Base-by-base conservation (phyloP, 2,113 vertebrate genomes). In the Macrotus californicus region DNA sequence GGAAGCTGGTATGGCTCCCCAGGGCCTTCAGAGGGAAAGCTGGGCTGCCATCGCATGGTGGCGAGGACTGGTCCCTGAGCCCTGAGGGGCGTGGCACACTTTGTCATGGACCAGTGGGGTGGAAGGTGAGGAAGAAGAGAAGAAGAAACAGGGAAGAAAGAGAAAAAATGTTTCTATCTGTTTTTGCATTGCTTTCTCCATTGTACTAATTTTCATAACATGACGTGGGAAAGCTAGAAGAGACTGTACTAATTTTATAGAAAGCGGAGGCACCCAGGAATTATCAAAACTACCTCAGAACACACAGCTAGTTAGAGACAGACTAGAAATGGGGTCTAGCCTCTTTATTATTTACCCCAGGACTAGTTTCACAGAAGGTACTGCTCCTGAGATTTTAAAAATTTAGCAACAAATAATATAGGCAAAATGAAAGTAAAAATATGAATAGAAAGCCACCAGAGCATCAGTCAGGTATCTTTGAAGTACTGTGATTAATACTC, bases 61-160 rank as follows among this genome's bases (percentile, higher is more conserved):
- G 12, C 0, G 24, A 70, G 1, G 34, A 5, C 16, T 2, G 26
- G 9, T 1, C 14, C 13, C 41, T 36, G 2, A 5, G 7, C 5
- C 7, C 36, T 14, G 36, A n/a, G 29, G 10, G 16, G 7, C 2
- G 4, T 9, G 69, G 34, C 8, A 1, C 21, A 8, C 2, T 6
- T 59, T 66, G 59, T 43, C 86, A 18, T 4, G 7, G 69, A 29
- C 36, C 64, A 54, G 1, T 14, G 61, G 22, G 21, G 10, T 31
- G 0, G 22, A 80, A 0, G 4, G 29, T 77, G 19, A 80, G 34
- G 24, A 76, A 39, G 12, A 67, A 52, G 10, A 72, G 2, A 18
- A 34, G 15, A 50, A 34, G 36, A 50, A 56, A 56, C 54, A 7
- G 54, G 7, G 54, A 48, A 72, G 11, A 10, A 59, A 7, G 22